Base-by-base conservation (phyloP, 1,140 invertebrate species). In the Drosophila punjabiensis region DNA sequence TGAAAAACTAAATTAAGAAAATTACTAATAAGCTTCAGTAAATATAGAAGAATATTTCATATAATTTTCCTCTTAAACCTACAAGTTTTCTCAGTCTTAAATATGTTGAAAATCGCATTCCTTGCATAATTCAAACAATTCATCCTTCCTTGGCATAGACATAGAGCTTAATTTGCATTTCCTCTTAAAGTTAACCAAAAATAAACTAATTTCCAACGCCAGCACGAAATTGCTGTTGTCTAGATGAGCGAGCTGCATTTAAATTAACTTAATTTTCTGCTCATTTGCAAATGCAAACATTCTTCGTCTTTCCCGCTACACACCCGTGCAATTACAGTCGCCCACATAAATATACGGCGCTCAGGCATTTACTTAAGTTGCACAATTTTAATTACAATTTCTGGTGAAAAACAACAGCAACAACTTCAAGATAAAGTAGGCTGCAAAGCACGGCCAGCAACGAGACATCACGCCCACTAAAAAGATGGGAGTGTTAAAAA, bases 191-290 rank as follows among this genome's bases (percentile, higher is more conserved):
- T 47, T 37, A 39, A n/a, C n/a, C 66, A 39, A 9, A 9, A 60
- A 41, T 45, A 24, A 50, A 33, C 43, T 33, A 53, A 68, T 53
- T 67, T 24, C 13, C 63, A 70, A 24, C 37, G 16, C 13, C 62
- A 50, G 35, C 68, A 35, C 33, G 9, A 30, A 35, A 50, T 53
- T 59, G 28, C 52, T 60, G 30, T 45, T 68, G 47, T 41, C 30
- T 65, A 32, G 47, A 56, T 76, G 63, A 69, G 48, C 73, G 28
- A 68, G 79, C 48, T 83, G 81, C 81, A 84, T 76, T 76, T 65
- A 84, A 84, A 84, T 84, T 80, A 84, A 71, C 62, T 79, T 67
- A 61, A 84, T 84, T 84, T 84, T 80, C 66, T 84, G 69, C 76
- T 84, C 81, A 83, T 83, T 83, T 79, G 65, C 60, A 78, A 78